These are phyloP conservation scores for Chrysodeixis includens DNA, from an alignment of 2,888 invertebrate genomes.

Conservation along the genomic window DNA sequence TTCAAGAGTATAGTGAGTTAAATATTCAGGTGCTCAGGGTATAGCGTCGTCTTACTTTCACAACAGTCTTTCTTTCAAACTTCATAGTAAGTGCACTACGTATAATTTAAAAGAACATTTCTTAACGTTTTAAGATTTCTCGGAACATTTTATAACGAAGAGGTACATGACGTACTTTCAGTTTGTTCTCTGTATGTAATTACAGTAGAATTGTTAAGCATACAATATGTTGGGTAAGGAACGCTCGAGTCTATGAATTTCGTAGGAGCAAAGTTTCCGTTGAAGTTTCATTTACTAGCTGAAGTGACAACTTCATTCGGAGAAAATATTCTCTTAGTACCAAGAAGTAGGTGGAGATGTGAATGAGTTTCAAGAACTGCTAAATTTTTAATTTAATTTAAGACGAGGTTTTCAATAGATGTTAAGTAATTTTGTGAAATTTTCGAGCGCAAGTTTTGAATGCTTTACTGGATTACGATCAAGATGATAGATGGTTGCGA, in stretches of 20 bases:
- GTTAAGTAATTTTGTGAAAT: neutral
- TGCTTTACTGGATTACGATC: no score
- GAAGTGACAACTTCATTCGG: neutral
- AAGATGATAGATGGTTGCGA: no score
- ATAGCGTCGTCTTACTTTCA: no score
- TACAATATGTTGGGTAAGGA: constrained; percentile 3
- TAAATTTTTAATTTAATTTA: neutral
- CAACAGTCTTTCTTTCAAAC: no score
- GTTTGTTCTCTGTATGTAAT: constrained; percentile 1
- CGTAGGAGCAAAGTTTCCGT: neutral
- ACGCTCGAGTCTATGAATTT: neutral
- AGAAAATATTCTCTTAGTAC: neutral
- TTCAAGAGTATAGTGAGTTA: no score
- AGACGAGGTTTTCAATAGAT: neutral
- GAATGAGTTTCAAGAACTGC: neutral
- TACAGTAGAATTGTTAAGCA: constrained; percentile 1
- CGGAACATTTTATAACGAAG: neutral
- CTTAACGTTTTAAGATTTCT: neutral
- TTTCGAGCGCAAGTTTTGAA: no score
- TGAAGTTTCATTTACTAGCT: constrained; percentile 2
- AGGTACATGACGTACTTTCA: constrained; percentile 1
- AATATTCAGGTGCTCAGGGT: no score
- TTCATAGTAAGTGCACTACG: no score
- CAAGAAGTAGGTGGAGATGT: neutral
- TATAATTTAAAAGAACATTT: neutral